Conservation (phyloP, 2,113 vertebrate species). For the Bos taurus region DNA sequence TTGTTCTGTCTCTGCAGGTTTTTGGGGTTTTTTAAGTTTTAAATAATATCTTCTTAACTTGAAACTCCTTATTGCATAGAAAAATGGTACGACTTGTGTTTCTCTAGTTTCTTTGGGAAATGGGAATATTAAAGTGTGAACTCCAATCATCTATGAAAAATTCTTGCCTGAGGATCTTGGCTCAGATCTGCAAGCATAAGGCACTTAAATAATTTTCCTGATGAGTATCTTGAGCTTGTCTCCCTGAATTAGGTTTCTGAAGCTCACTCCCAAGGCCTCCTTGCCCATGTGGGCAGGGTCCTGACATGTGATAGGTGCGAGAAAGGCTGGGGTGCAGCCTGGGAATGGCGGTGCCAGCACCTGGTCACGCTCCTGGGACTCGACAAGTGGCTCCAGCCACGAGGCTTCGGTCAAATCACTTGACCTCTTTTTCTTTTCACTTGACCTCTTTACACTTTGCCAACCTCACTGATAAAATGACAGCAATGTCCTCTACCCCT, state of each 20-base stretch:
- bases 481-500: no score
- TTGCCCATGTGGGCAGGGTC: not conserved
- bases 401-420: not conserved
- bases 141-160: not conserved
- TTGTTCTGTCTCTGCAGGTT: not conserved
- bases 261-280: not conserved
- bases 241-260: not conserved
- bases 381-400: not conserved
- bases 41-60: not conserved
- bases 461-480: not conserved
- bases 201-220: not conserved
- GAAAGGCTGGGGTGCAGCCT: not conserved
- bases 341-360: fast-evolving
- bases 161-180: not conserved
- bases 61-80: not conserved
- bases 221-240: not conserved
- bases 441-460: not conserved
- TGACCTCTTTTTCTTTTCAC: not conserved
- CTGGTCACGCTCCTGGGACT: not conserved
- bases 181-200: not conserved
- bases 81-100: not conserved
- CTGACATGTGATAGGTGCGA: not conserved
- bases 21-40: not conserved
- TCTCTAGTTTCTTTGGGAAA: not conserved
- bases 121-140: not conserved